Percentiles rank a stretch among this genome's conserved stretches.
phyloP scores from a whole-genome alignment of 2,797 vertebrate species.

The Myiotriccus ornatus region DNA sequence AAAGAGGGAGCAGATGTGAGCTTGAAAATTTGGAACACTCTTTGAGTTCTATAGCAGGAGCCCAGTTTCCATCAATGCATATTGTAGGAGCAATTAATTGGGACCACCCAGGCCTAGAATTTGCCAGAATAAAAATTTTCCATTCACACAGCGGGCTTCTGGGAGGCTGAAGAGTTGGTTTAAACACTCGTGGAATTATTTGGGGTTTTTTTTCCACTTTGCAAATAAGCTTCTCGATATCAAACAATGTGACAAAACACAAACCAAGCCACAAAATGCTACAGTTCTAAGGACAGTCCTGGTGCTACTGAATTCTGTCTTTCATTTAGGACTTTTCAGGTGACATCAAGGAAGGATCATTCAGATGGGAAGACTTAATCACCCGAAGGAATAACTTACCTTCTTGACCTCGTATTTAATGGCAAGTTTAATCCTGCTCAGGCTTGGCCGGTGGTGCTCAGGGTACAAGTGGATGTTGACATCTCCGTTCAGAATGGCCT shows the following conservation, averaged over 20 bases:
- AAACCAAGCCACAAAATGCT: fast-evolving
- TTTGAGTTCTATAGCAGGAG: neutral
- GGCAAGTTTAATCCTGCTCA: slow-evolving; percentile 91
- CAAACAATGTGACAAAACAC: neutral
- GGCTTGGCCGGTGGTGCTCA: slow-evolving; percentile 88
- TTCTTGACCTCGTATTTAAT: slow-evolving; percentile 98
- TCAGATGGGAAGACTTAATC: neutral
- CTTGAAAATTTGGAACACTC: slow-evolving; percentile 35
- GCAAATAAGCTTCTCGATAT: neutral
- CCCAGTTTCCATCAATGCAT: slow-evolving; percentile 62
- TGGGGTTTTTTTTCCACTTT: neutral
- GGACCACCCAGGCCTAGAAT: slow-evolving; percentile 16
- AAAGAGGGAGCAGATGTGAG: slow-evolving; percentile 58
- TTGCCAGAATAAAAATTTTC: slow-evolving; percentile 47
- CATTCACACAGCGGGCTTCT: neutral
- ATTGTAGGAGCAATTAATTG: slow-evolving; percentile 60
- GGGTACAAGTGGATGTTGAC: slow-evolving; percentile 85
- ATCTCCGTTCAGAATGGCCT: slow-evolving; percentile 93
- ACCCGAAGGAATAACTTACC: slow-evolving; percentile 71
- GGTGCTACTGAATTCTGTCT: neutral
- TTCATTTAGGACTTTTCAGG: neutral
- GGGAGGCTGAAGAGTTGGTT: neutral
- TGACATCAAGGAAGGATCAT: neutral
- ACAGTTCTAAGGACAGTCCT: neutral
- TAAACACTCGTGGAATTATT: neutral